phyloP scores from a whole-genome alignment of 2,888 invertebrate genomes.

The Formica aserva region DNA sequence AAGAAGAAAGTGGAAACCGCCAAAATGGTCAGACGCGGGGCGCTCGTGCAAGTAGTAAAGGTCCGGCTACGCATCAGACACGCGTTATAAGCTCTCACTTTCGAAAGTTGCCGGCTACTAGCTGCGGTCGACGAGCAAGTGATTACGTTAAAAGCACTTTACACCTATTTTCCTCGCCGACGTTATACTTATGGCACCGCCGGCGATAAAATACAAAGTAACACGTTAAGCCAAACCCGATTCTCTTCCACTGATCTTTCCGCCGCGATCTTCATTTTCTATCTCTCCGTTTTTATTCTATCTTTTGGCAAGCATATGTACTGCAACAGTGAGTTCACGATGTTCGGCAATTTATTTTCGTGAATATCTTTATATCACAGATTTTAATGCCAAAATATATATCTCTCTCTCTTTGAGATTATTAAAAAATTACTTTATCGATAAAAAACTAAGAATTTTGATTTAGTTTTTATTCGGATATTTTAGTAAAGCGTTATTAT shows the following conservation, averaged over 20 bases:
- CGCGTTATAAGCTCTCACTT: conserved; percentile 76
- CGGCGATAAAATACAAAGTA: conserved; percentile 70
- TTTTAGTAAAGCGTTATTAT: neutral
- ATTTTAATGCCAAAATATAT: too few relatives aligned
- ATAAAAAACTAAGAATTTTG: neutral
- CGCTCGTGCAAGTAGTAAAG: conserved; percentile 58
- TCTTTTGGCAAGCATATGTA: neutral
- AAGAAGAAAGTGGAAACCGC: conserved; percentile 56
- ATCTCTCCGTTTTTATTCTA: neutral
- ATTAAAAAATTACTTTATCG: neutral
- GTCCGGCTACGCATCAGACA: conserved; percentile 63
- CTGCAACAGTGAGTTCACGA: neutral
- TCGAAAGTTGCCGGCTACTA: conserved; percentile 72
- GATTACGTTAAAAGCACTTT: conserved; percentile 82
- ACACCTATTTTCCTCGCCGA: conserved; percentile 70
- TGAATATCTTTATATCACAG: neutral
- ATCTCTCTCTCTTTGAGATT: neutral
- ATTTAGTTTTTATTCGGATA: neutral
- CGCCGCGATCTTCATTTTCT: conserved; percentile 32
- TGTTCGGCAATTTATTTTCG: neutral
- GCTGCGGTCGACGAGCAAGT: conserved; percentile 74
- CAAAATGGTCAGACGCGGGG: conserved; percentile 62
- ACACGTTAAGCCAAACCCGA: conserved; percentile 53
- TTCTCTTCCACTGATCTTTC: conserved; percentile 27
- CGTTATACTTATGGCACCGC: conserved; percentile 58